Evolutionary conservation across 1,140 invertebrate genomes (phyloP).

Genomic region (Pentalonia nigronervosa): DNA sequence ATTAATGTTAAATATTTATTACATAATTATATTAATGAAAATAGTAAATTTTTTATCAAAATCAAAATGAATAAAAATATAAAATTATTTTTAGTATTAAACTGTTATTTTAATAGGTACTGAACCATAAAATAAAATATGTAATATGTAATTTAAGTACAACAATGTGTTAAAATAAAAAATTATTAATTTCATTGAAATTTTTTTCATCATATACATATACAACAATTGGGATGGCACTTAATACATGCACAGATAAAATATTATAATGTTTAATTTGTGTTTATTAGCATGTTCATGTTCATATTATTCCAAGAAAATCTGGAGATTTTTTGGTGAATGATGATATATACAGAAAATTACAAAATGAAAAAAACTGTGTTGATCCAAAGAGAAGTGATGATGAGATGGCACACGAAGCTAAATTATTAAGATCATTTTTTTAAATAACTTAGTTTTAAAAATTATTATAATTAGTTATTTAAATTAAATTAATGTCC

Average conservation of each 20-base stretch:
- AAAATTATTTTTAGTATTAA: background rate
- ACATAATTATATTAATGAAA: too few species aligned
- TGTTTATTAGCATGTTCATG: slow-evolving; percentile 77
- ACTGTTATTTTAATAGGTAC: background rate
- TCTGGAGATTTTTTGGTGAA: slow-evolving; percentile 79
- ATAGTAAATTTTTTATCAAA: background rate
- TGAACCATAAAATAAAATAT: background rate
- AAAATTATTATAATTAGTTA: background rate
- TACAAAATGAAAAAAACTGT: slow-evolving; percentile 75
- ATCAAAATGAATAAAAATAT: background rate
- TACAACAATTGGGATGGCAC: too few species aligned
- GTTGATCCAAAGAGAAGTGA: slow-evolving; percentile 63
- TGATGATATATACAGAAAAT: slow-evolving; percentile 79
- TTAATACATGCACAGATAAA: background rate
- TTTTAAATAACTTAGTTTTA: slow-evolving; percentile 19
- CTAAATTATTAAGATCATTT: slow-evolving; percentile 61
- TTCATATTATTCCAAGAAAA: slow-evolving; percentile 82
- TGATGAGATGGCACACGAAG: slow-evolving; percentile 72
- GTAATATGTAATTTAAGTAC: background rate
- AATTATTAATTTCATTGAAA: background rate
- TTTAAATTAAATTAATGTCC: background rate
- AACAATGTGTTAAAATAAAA: too few species aligned
- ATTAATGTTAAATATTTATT: background rate
- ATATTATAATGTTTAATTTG: background rate
- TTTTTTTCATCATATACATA: too few species aligned